Percentiles rank a stretch among this genome's conserved stretches.
Evolutionary conservation across 92 coral and sea anemone genomes (phyloP).

Genomic region (Palythoa grandis): DNA sequence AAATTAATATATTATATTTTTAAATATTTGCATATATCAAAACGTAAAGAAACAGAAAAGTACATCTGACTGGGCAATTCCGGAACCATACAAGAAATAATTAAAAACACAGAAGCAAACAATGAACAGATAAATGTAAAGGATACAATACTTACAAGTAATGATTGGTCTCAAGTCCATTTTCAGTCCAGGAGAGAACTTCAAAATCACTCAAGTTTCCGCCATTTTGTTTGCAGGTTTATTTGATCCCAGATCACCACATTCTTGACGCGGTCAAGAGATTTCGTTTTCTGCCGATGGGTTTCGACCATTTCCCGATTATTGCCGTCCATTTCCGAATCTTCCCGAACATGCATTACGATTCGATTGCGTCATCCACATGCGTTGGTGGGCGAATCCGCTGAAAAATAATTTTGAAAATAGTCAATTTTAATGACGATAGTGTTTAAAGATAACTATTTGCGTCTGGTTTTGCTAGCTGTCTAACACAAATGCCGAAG

Average conservation of each 20-base stretch:
- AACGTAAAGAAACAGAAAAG: background rate
- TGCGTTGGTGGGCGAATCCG: slow-evolving; percentile 31
- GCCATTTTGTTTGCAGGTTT: background rate
- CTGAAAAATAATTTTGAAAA: background rate
- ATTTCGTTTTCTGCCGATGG: background rate
- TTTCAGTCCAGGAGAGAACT: background rate
- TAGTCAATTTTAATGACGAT: background rate
- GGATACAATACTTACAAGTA: slow-evolving; percentile 14
- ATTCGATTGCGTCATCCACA: slow-evolving; percentile 41
- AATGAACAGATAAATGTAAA: background rate
- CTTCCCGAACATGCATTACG: slow-evolving; percentile 18
- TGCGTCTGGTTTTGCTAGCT: slow-evolving; percentile 4
- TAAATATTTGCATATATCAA: background rate
- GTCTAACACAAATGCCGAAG: slow-evolving; percentile 82
- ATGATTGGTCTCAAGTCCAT: slow-evolving; percentile 39
- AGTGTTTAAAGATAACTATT: slow-evolving; percentile 4
- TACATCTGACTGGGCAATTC: background rate
- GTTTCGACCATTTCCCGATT: background rate
- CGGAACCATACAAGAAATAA: background rate
- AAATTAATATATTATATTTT: no score
- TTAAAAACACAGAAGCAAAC: background rate
- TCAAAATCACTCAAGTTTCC: background rate
- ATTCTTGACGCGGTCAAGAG: background rate
- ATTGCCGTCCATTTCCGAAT: slow-evolving; percentile 6
- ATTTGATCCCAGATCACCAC: background rate